phyloP scores from a whole-genome alignment of 2,888 invertebrate genomes.

The Cremastinae sp. region DNA sequence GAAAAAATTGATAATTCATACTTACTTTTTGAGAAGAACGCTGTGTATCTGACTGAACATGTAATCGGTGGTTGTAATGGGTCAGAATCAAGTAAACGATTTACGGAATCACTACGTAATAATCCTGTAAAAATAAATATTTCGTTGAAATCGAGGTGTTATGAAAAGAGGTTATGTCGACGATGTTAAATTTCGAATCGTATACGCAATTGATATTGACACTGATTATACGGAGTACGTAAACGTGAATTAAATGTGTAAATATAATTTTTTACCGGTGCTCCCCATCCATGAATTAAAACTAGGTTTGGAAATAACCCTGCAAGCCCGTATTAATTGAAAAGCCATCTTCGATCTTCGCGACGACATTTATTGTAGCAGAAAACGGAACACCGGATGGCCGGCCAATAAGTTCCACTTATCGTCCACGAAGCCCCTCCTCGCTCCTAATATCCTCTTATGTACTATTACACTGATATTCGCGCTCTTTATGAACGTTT shows the following conservation, averaged over 20 bases:
- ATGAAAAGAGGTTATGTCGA: constrained; percentile 42
- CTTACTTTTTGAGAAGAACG: constrained; percentile 53
- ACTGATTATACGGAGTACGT: neutral
- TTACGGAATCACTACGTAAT: constrained; percentile 38
- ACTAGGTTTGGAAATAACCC: constrained; percentile 59
- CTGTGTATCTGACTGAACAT: constrained; percentile 38
- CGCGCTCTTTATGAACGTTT: no score
- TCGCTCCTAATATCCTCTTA: no score
- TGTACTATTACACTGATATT: no score
- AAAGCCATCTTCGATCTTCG: constrained; percentile 68
- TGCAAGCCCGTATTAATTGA: constrained; percentile 64
- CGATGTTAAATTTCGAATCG: neutral
- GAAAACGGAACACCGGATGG: neutral
- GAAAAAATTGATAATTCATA: neutral
- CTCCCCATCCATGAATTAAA: constrained; percentile 49
- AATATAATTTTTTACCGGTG: constrained; percentile 28
- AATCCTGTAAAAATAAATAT: constrained; percentile 45
- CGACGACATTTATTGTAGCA: neutral
- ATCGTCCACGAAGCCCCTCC: no score
- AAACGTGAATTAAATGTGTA: neutral
- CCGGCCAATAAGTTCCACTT: neutral
- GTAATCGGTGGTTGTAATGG: constrained; percentile 40
- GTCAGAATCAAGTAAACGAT: constrained; percentile 29
- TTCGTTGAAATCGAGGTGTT: neutral
- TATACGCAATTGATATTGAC: neutral